Conservation (phyloP, 2,797 vertebrate genomes). For the Leucoraja ocellata region DNA sequence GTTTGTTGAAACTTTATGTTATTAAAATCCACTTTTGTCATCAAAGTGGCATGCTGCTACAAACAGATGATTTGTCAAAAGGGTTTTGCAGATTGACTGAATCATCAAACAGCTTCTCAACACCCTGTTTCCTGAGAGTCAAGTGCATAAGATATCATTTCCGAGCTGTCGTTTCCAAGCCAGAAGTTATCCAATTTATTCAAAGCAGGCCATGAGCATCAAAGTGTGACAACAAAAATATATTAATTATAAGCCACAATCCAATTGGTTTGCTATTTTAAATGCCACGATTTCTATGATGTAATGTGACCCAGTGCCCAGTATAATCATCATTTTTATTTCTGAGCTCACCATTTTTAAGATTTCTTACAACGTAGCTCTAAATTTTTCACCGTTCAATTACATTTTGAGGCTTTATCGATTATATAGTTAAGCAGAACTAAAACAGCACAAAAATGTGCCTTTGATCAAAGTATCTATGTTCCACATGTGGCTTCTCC, state of each 20-base stretch:
- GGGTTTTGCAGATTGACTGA: constrained; percentile 26
- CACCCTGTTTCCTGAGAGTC: constrained; percentile 1
- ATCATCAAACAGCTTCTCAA: not conserved
- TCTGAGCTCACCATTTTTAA: not conserved
- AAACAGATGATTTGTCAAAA: not conserved
- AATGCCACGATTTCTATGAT: not conserved
- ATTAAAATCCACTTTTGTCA: constrained; percentile 16
- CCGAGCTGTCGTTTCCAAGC: not conserved
- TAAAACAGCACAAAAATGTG: not conserved
- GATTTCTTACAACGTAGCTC: too few relatives aligned
- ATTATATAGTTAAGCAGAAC: not conserved
- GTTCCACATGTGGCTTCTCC: not conserved
- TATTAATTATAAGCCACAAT: constrained; percentile 20
- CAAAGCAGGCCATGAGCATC: constrained; percentile 4
- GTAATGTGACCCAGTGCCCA: not conserved
- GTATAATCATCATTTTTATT: not conserved
- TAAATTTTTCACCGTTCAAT: too few relatives aligned
- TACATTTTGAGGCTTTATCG: too few relatives aligned
- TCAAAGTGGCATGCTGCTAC: constrained; percentile 3
- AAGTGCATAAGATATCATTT: not conserved
- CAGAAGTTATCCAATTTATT: constrained; percentile 6
- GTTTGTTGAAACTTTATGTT: not conserved
- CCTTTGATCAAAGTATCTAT: not conserved
- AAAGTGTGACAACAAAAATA: not conserved
- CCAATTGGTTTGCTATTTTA: constrained; percentile 16